These are phyloP conservation scores for Emys orbicularis DNA, from an alignment of 2,797 vertebrate genomes.

Conservation along the genomic window DNA sequence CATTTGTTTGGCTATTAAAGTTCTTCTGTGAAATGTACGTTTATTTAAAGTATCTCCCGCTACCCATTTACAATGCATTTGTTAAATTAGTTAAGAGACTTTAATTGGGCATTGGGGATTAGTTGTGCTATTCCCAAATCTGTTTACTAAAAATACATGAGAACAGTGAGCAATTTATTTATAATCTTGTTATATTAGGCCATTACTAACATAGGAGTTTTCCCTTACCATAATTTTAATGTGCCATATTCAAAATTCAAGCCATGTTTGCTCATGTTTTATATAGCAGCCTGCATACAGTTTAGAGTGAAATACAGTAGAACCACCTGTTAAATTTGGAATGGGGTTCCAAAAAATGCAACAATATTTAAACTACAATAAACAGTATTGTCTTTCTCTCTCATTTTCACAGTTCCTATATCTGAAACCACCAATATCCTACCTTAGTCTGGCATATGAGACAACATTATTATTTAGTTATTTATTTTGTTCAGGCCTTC, in stretches of 20 bases:
- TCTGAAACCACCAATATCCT: constrained; percentile 6
- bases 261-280: constrained; percentile 53
- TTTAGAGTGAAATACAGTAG: constrained; percentile 67
- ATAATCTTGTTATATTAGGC: constrained; percentile 72
- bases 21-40: constrained; percentile 69
- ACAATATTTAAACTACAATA: constrained; percentile 40
- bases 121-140: constrained; percentile 73
- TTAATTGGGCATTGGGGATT: constrained; percentile 80
- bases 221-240: constrained; percentile 62
- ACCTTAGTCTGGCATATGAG: constrained; percentile 3
- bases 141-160: constrained; percentile 77
- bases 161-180: constrained; percentile 73
- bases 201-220: constrained; percentile 55
- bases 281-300: constrained; percentile 51
- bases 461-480: not conserved
- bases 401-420: constrained; percentile 10
- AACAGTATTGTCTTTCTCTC: constrained; percentile 38
- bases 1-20: constrained; percentile 73
- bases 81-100: constrained; percentile 81
- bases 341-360: constrained; percentile 5
- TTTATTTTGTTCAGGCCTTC: not conserved
- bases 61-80: constrained; percentile 73
- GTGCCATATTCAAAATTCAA: constrained; percentile 64
- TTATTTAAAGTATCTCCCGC: constrained; percentile 78
- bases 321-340: constrained; percentile 68